Evolutionary conservation across 2,888 invertebrate species (phyloP), one percentile per base, ranked within the genome.

Genomic region (Cryptocheilus praepositus): DNA sequence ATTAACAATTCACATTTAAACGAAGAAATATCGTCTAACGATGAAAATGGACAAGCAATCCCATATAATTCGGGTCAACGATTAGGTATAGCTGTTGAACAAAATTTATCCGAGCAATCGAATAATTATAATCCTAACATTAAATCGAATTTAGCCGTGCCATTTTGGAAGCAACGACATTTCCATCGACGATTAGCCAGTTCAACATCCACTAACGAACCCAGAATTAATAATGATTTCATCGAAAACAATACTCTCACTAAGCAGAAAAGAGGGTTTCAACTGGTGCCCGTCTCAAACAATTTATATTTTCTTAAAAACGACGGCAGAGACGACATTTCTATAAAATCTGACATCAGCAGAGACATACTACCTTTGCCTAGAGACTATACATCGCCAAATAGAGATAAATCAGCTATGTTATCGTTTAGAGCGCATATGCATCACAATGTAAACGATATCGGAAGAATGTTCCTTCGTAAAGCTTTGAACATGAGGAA

Each of bases 371-470:
- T 36, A 1, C 11, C 11, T 36, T 7, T 36, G 13, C 36, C 36
- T 11, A 36, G 36, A 36, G 36, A 36, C 13, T 2, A 36, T 11
- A 36, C 3, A 8, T 36, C 36, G 21, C 64, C 51, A 13, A 54
- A 56, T 43, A 73, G 74, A 5, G 45, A 61, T 22, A 76, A 69
- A 0, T 74, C 80, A 4, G 77, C 71, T 1, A 76, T 80, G 15
- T 54, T 81, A 44, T 75, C 77, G 0, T 81, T 81, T 57, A 81
- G 76, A 52, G 79, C 81, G 11, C 80, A 81, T 45, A 70, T 81
- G 73, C 81, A 81, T 60, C 81, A 81, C 63, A 54, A 76, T n/a
- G 77, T 74, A 15, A 68, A 73, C 15, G 79, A 81, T 28, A 76
- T 80, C 45, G 80, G 80, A 7, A 80, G 72, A 53, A 67, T 11